These are phyloP conservation scores for Blastomussa wellsi DNA, from an alignment of 92 coral and sea anemone species.

Conservation along the genomic window DNA sequence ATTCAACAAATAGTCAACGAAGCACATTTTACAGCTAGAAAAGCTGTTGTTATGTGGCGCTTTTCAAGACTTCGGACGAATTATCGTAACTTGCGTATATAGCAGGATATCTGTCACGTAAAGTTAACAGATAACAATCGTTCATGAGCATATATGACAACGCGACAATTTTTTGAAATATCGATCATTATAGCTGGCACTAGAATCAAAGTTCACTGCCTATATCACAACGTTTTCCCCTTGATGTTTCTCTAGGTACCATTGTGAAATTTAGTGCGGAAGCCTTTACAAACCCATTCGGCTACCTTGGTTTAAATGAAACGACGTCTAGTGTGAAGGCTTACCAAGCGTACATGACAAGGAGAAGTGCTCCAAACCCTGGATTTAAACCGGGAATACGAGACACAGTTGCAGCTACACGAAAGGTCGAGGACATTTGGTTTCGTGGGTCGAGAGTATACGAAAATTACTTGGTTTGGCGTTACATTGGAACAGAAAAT, in stretches of 20 bases:
- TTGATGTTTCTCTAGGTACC: background rate
- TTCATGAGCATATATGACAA: no score
- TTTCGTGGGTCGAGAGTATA: background rate
- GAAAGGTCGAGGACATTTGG: constrained; percentile 41
- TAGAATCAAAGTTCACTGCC: background rate
- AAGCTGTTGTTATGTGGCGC: no score
- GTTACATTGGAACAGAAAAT: constrained; percentile 11
- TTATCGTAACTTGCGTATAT: no score
- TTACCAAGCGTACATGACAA: constrained; percentile 28
- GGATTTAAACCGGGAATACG: constrained; percentile 45
- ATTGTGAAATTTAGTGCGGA: constrained; percentile 60
- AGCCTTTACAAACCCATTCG: constrained; percentile 48
- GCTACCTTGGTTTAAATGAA: constrained; percentile 49
- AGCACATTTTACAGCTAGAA: no score
- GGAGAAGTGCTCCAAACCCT: constrained; percentile 23
- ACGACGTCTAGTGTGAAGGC: constrained; percentile 9
- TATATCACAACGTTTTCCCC: background rate
- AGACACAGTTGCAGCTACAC: constrained; percentile 43
- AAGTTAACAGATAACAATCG: no score
- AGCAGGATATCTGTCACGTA: no score
- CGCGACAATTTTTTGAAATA: no score
- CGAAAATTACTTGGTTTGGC: constrained; percentile 17
- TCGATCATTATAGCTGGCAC: no score
- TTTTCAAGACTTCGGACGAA: no score
- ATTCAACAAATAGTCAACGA: no score